phyloP scores from a whole-genome alignment of 1,140 invertebrate species.

The Drosophila littoralis region DNA sequence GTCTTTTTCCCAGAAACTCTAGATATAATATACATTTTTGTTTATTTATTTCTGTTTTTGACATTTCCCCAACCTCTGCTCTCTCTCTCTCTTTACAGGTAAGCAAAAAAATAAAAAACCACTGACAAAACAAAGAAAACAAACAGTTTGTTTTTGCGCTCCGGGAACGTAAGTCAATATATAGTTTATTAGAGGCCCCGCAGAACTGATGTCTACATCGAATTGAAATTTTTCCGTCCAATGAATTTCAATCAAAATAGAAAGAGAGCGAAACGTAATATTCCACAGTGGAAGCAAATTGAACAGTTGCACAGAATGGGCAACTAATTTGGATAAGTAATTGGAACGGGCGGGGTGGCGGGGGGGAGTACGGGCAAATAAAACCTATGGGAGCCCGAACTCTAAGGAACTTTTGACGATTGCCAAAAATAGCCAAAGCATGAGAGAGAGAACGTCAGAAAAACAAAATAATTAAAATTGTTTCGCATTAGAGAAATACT shows the following conservation, averaged over 20 bases:
- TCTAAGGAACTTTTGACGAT: conserved; percentile 18
- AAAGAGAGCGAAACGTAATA: conserved; percentile 47
- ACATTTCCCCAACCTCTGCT: conserved; percentile 50
- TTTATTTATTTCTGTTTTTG: conserved; percentile 63
- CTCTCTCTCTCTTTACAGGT: conserved; percentile 65
- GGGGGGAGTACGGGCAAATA: neutral
- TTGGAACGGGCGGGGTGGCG: neutral
- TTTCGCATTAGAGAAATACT: conserved; percentile 49
- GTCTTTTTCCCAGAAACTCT: conserved; percentile 24
- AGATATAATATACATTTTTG: conserved; percentile 37
- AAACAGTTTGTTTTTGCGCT: conserved; percentile 11
- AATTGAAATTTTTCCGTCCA: conserved; percentile 64
- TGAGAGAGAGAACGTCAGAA: conserved; percentile 14
- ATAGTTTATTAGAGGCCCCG: conserved; percentile 22
- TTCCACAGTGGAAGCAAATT: conserved; percentile 53
- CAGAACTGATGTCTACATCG: conserved; percentile 10
- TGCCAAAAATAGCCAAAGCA: conserved; percentile 55
- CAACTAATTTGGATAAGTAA: conserved; percentile 1
- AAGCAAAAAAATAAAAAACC: conserved; percentile 52
- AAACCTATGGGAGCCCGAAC: too few relatives aligned
- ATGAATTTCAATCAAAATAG: conserved; percentile 71
- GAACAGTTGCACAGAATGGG: conserved; percentile 1
- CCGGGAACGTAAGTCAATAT: conserved; percentile 61
- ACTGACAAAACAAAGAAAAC: conserved; percentile 32
- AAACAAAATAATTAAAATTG: conserved; percentile 76